phyloP scores from a whole-genome alignment of 2,797 vertebrate genomes.

The Alosa sapidissima region DNA sequence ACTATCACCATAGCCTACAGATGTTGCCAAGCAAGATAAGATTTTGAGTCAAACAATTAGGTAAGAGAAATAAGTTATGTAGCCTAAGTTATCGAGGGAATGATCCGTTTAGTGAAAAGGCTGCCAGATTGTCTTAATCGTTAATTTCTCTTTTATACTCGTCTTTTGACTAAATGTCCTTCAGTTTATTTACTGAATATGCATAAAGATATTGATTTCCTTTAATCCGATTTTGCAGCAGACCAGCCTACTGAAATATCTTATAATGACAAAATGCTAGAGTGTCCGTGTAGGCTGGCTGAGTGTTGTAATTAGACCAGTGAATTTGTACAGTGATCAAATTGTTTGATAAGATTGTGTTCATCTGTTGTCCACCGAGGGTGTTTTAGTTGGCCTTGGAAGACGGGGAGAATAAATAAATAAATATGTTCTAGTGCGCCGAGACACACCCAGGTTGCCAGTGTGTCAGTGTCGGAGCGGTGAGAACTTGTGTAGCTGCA shows the following conservation, averaged over 20 bases:
- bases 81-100: background rate
- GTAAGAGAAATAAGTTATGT: background rate
- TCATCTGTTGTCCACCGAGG: background rate
- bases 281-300: background rate
- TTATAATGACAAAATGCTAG: background rate
- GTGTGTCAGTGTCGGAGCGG: slow-evolving; percentile 62
- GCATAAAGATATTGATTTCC: background rate
- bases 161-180: background rate
- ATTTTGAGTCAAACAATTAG: background rate
- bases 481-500: slow-evolving; percentile 69
- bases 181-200: background rate
- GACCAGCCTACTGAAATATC: background rate
- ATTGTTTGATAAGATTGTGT: background rate
- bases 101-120: background rate
- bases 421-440: slow-evolving; percentile 52
- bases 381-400: slow-evolving; percentile 14
- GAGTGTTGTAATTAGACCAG: background rate
- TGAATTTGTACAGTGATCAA: background rate
- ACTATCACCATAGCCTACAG: background rate
- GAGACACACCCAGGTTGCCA: slow-evolving; percentile 78
- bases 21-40: background rate
- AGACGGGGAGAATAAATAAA: slow-evolving; percentile 57
- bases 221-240: background rate
- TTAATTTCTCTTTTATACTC: background rate
- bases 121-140: background rate